Evolutionary conservation across 2,797 vertebrate genomes (phyloP).

Genomic region (Intellagama lesueurii): DNA sequence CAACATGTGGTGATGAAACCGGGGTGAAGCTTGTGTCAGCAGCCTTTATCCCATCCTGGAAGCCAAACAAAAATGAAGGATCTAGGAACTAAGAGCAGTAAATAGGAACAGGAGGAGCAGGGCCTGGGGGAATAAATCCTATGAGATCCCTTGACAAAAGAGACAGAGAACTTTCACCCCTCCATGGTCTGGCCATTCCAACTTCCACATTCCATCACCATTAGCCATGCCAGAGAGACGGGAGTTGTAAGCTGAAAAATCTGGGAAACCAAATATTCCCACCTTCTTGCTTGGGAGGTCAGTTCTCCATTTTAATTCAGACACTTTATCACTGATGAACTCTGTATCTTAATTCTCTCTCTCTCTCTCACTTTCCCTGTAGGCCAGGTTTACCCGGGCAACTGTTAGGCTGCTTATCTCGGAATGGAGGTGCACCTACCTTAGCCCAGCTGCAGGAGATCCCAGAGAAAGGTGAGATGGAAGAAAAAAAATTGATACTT

Average conservation of each 20-base stretch:
- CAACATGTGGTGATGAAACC: not conserved
- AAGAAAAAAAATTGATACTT: not conserved
- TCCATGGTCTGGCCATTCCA: not conserved
- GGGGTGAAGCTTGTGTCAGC: not conserved
- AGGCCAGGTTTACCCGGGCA: conserved; percentile 52
- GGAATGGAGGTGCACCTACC: fast-evolving
- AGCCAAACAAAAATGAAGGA: not conserved
- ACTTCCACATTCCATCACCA: not conserved
- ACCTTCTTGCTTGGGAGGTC: not conserved
- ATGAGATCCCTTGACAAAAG: not conserved
- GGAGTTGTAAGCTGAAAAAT: too few species aligned
- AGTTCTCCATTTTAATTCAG: not conserved
- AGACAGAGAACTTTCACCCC: not conserved
- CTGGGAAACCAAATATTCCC: not conserved
- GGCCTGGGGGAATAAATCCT: not conserved
- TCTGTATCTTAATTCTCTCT: not conserved
- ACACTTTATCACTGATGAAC: not conserved
- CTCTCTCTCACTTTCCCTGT: not conserved
- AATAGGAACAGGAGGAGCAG: not conserved
- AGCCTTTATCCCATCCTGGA: not conserved
- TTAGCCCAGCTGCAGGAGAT: not conserved
- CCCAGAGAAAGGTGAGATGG: conserved; percentile 63
- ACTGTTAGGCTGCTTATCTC: conserved; percentile 33
- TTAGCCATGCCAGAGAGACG: not conserved
- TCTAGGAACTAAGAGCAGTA: not conserved